Evolutionary conservation across 2,888 invertebrate species (phyloP).

Genomic region (Yponomeuta plumbellus): DNA sequence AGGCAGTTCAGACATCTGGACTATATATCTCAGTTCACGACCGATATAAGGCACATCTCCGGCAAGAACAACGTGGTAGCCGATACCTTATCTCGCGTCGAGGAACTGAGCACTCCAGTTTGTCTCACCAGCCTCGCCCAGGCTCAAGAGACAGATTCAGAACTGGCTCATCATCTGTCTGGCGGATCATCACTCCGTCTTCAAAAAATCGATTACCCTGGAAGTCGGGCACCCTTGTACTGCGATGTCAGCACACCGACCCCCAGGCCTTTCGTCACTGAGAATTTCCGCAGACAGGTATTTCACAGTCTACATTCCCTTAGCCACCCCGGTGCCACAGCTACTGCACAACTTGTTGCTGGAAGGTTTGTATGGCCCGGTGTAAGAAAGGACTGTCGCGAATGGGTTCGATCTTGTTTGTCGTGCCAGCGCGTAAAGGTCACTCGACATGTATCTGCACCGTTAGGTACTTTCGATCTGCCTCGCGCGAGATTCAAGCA

Average conservation of each 20-base stretch:
- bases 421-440: conserved; percentile 22
- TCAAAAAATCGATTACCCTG: too few relatives aligned
- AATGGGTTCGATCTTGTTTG: conserved; percentile 20
- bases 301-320: conserved; percentile 22
- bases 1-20: too few relatives aligned
- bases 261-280: conserved; percentile 22
- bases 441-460: too few relatives aligned
- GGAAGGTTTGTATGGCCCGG: conserved; percentile 25
- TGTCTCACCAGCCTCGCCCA: too few relatives aligned
- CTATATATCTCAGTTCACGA: too few relatives aligned
- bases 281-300: conserved; percentile 19
- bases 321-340: conserved; percentile 25
- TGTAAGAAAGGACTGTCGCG: conserved; percentile 22
- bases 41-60: too few relatives aligned
- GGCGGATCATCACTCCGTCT: too few relatives aligned
- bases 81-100: too few relatives aligned
- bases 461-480: conserved; percentile 17
- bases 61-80: too few relatives aligned
- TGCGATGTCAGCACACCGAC: conserved; percentile 14
- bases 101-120: too few relatives aligned
- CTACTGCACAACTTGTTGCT: conserved; percentile 18
- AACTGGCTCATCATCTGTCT: too few relatives aligned
- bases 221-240: conserved; percentile 10
- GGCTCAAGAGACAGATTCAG: too few relatives aligned
- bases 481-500: conserved; percentile 10